Conservation (phyloP, 1,140 invertebrate genomes). For the Ceratosolen solmsi region DNA sequence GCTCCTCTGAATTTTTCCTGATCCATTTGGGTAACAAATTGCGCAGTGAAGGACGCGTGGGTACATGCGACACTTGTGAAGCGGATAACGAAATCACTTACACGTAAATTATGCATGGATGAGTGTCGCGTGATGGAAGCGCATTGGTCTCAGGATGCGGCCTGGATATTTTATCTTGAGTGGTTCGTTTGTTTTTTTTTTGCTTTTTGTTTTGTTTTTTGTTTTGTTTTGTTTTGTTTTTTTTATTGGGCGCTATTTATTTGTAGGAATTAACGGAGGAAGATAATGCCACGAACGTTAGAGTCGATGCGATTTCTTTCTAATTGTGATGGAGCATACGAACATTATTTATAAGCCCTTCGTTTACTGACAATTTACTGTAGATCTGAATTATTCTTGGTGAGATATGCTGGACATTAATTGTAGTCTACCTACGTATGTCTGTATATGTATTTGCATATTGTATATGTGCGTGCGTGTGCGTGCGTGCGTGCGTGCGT, state of each 20-base stretch:
- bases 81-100: not conserved
- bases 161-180: not conserved
- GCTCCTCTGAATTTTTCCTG: conserved; percentile 22
- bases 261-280: not conserved
- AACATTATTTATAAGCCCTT: not conserved
- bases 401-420: not conserved
- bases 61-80: not conserved
- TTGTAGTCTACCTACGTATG: no score
- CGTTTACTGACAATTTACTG: not conserved
- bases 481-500: no score
- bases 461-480: no score
- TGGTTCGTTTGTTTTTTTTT: not conserved
- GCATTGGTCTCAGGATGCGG: not conserved
- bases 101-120: conserved; percentile 2
- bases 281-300: not conserved
- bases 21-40: conserved; percentile 33
- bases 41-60: not conserved
- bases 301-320: not conserved
- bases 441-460: no score
- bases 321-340: not conserved
- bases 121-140: not conserved
- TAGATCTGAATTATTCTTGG: not conserved
- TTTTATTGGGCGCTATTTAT: conserved; percentile 5
- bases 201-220: no score
- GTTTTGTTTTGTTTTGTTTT: no score